A percentile compares a stretch with the other conserved stretches of the same genome.
Evolutionary conservation across 2,888 invertebrate species (phyloP).

Genomic region (Lasius platythorax): DNA sequence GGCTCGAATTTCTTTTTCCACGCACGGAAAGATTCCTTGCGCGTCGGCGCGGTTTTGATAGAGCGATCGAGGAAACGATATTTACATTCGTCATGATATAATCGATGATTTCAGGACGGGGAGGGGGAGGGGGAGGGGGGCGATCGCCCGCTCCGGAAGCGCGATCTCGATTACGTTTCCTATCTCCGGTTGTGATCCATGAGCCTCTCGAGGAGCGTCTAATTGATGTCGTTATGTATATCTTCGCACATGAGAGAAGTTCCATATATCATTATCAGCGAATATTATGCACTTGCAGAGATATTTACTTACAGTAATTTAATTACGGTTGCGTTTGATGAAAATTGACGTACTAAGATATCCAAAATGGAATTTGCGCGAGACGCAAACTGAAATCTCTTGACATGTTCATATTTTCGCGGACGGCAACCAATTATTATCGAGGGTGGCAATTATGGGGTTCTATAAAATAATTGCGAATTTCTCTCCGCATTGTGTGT

Average conservation of each 20-base stretch:
- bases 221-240: background rate
- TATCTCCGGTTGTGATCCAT: background rate
- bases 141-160: constrained; percentile 68
- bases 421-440: constrained; percentile 21
- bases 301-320: background rate
- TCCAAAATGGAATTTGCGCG: background rate
- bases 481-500: constrained; percentile 52
- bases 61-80: constrained; percentile 52
- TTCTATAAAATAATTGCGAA: constrained; percentile 55
- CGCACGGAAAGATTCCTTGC: constrained; percentile 19
- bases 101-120: constrained; percentile 9
- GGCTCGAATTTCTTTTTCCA: constrained; percentile 69
- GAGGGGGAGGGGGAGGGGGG: too few relatives aligned
- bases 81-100: constrained; percentile 64
- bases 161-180: constrained; percentile 45
- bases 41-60: constrained; percentile 28
- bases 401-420: constrained; percentile 19
- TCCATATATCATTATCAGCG: background rate
- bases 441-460: constrained; percentile 31
- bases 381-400: background rate
- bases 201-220: background rate
- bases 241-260: background rate
- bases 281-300: background rate
- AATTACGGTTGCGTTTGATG: background rate
- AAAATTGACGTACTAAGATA: background rate